phyloP scores from a whole-genome alignment of 2,113 vertebrate species.

The Oriolus oriolus region DNA sequence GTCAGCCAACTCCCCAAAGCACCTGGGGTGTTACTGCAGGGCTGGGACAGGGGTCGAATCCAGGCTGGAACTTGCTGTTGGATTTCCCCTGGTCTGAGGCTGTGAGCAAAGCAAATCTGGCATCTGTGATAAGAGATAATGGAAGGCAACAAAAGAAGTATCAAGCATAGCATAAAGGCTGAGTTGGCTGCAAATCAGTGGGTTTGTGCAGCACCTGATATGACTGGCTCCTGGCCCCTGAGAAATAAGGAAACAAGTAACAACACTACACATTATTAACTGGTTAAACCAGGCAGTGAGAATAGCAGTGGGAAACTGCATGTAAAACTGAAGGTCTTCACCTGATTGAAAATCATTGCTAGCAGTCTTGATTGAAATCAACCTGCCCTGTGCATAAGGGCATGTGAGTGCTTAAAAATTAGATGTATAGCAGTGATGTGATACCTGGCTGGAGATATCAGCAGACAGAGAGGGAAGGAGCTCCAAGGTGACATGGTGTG shows the following conservation, averaged over 20 bases:
- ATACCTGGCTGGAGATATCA: background rate
- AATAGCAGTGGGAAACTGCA: rapidly evolving
- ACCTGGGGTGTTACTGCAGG: rapidly evolving
- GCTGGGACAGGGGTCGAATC: background rate
- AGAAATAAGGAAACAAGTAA: background rate
- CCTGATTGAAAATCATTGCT: background rate
- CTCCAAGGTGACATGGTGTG: rapidly evolving
- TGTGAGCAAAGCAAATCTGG: background rate
- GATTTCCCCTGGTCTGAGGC: background rate
- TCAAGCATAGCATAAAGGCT: background rate
- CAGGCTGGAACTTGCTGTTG: background rate
- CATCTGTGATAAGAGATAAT: background rate
- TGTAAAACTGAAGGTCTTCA: background rate
- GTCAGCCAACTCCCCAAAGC: background rate
- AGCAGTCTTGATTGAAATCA: background rate
- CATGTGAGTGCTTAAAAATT: background rate
- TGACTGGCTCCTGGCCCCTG: background rate
- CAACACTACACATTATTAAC: background rate
- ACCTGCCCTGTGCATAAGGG: background rate
- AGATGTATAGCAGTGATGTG: background rate
- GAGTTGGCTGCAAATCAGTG: background rate
- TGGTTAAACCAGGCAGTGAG: background rate
- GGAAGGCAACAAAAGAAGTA: background rate
- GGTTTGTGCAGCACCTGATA: background rate
- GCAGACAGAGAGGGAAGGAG: background rate